Evolutionary conservation across 2,797 vertebrate genomes (phyloP).

Genomic region (Apogon hyalosoma): DNA sequence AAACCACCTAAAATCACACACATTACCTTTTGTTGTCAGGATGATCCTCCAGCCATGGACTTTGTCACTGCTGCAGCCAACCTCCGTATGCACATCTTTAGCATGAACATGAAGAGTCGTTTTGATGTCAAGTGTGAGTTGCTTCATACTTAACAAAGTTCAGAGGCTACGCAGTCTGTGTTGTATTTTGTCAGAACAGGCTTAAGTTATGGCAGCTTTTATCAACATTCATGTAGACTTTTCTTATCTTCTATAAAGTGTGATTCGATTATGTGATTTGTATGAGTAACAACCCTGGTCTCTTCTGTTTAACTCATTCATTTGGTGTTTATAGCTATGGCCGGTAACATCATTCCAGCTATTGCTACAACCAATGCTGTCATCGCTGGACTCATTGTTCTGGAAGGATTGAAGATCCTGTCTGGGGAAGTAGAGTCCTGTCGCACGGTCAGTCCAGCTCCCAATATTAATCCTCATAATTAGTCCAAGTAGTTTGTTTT

Average conservation of each 20-base stretch:
- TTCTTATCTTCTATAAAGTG: too few relatives aligned
- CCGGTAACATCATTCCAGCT: constrained; percentile 98
- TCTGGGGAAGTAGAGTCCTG: constrained; percentile 94
- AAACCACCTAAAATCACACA: neutral
- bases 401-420: constrained; percentile 95
- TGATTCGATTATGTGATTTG: too few relatives aligned
- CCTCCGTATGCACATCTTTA: constrained; percentile 97
- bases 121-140: constrained; percentile 98
- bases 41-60: constrained; percentile 95
- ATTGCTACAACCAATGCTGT: constrained; percentile 98
- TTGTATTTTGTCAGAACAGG: too few relatives aligned
- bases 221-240: too few relatives aligned
- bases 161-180: too few relatives aligned
- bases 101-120: constrained; percentile 98
- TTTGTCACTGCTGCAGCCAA: constrained; percentile 97
- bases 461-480: too few relatives aligned
- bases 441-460: constrained; percentile 87
- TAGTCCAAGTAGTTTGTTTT: too few relatives aligned
- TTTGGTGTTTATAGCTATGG: constrained; percentile 89
- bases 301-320: neutral
- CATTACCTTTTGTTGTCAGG: constrained; percentile 76
- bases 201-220: too few relatives aligned
- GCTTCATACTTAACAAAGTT: too few relatives aligned
- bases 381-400: constrained; percentile 97
- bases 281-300: too few relatives aligned